Evolutionary conservation across 2,888 invertebrate genomes (phyloP), one percentile per base, ranked within the genome.

Genomic region (Octodonta nipae): DNA sequence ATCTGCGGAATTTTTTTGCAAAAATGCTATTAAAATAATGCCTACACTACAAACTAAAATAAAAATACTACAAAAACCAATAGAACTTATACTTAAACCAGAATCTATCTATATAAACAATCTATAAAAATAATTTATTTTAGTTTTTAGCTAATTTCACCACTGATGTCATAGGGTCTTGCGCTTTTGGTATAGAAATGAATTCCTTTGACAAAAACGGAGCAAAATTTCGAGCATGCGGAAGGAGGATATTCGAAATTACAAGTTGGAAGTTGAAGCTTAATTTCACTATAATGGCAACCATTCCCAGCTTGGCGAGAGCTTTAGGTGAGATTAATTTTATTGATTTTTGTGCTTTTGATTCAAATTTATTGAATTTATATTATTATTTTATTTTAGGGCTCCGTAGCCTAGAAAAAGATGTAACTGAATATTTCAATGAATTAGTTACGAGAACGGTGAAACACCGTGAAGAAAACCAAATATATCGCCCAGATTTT

Each of bases 401-500:
- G n/a, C n/a, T n/a, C n/a, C n/a, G n/a, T n/a, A n/a, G n/a, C n/a
- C n/a, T n/a, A n/a, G n/a, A n/a, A n/a, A n/a, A n/a, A n/a, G 29
- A 37, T 13, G 3, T 28, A 11, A 10, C 11, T 3, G 26, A 20
- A 6, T 34, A 33, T 20, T 34, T 37, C 10, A 5, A 4, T 4
- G 14, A 26, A 3, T 15, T 37, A 6, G 34, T 43, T 2, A 15
- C 16, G 10, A 31, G 41, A 12, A 43, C 37, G 7, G 26, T 45
- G 0, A 34, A 38, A 10, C 42, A 42, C 13, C 32, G 48, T 15
- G 34, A 41, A 24, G 32, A 42, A 10, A 44, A 45, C 26, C 40
- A 43, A 4, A 13, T 41, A 5, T 32, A 5, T 1, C 30, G 43
- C 6, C 38, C 41, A n/a, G 48, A 48, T 37, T 45, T 48, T 10